phyloP scores from a whole-genome alignment of 30 jellyfish, hydroid and myxozoan species.

The Hydractinia symbiolongicarpus region DNA sequence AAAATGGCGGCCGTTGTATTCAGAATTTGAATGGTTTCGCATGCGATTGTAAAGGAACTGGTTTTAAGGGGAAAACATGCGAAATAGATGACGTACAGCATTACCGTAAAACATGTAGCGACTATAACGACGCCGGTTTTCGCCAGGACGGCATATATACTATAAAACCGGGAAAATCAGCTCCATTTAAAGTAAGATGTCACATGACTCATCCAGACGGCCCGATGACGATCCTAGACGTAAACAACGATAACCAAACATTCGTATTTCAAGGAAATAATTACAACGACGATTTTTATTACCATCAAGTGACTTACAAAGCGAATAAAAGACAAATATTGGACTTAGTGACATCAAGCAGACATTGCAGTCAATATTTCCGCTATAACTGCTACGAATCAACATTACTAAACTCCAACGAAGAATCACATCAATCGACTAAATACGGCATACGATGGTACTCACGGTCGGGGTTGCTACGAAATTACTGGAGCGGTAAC shows the following conservation, averaged over 20 bases:
- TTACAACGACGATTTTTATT: slow-evolving; percentile 19
- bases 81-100: neutral
- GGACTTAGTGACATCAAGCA: slow-evolving; percentile 27
- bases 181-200: slow-evolving; percentile 30
- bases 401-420: slow-evolving; percentile 22
- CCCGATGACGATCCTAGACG: slow-evolving; percentile 5
- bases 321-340: slow-evolving; percentile 22
- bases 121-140: slow-evolving; percentile 15
- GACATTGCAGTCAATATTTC: slow-evolving; percentile 18
- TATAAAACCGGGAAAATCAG: slow-evolving; percentile 29
- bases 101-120: slow-evolving; percentile 20
- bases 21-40: neutral
- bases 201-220: slow-evolving; percentile 26
- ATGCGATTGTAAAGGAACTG: slow-evolving; percentile 27
- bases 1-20: slow-evolving; percentile 29
- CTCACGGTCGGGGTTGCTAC: slow-evolving; percentile 21
- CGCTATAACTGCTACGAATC: slow-evolving; percentile 33
- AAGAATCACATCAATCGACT: neutral
- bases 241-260: neutral
- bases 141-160: slow-evolving; percentile 15
- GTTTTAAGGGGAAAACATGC: slow-evolving; percentile 27
- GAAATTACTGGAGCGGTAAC: slow-evolving; percentile 20
- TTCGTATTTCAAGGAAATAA: slow-evolving; percentile 13
- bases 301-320: slow-evolving; percentile 21
- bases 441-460: slow-evolving; percentile 35